Percentiles rank a stretch among this genome's conserved stretches.
phyloP scores from a whole-genome alignment of 2,888 invertebrate genomes.

The Morpho helenor region DNA sequence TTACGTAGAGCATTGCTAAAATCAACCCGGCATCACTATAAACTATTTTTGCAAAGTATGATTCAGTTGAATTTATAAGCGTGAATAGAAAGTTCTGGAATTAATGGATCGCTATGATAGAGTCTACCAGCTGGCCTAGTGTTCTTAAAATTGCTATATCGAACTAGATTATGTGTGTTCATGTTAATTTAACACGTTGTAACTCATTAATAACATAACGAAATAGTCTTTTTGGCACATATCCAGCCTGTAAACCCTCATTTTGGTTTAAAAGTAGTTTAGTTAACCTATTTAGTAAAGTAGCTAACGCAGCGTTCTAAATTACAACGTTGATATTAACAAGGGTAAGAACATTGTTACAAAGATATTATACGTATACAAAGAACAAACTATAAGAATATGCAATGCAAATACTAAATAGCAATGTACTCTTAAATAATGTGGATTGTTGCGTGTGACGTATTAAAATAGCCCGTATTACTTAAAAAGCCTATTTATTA shows the following conservation, averaged over 20 bases:
- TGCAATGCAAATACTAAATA: too few species aligned
- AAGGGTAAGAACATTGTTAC: too few species aligned
- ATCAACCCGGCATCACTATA: conserved; percentile 11
- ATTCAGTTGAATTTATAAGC: conserved; percentile 17
- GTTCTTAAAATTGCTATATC: not conserved
- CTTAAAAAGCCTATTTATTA: too few species aligned
- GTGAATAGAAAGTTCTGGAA: conserved; percentile 20
- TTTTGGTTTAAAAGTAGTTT: conserved; percentile 46
- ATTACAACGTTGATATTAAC: too few species aligned
- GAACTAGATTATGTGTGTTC: conserved; percentile 6
- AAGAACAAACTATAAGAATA: too few species aligned
- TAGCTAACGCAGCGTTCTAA: not conserved
- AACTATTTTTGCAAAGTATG: conserved; percentile 18
- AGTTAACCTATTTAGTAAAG: conserved; percentile 55
- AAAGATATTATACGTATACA: too few species aligned
- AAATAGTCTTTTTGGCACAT: conserved; percentile 41
- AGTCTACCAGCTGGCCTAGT: conserved; percentile 8
- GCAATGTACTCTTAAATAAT: too few species aligned
- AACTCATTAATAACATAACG: conserved; percentile 22
- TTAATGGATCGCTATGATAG: conserved; percentile 9
- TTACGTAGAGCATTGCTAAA: conserved; percentile 8
- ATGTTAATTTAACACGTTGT: conserved; percentile 12
- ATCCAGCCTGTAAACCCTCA: conserved; percentile 48
- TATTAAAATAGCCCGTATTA: too few species aligned
- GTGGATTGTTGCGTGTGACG: too few species aligned